These are phyloP conservation scores for Rhynchopsitta pachyrhyncha DNA, from an alignment of 2,113 vertebrate genomes.

Conservation along the genomic window DNA sequence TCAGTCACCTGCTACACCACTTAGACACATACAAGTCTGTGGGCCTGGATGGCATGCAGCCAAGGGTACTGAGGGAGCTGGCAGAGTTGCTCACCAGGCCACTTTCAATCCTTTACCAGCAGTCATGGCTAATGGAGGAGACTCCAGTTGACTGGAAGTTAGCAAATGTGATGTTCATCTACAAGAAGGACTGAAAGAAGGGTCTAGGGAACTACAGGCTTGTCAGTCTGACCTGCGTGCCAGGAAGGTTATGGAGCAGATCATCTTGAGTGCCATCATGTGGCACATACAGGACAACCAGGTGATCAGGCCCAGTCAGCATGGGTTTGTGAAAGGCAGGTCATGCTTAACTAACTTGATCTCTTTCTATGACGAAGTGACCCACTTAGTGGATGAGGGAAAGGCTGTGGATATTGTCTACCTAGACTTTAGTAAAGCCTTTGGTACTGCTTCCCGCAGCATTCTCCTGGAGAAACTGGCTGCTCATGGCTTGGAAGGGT, in stretches of 20 bases:
- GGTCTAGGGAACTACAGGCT: neutral
- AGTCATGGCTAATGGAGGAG: too few relatives aligned
- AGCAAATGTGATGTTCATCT: neutral
- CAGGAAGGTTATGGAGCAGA: rapidly evolving
- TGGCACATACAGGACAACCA: neutral
- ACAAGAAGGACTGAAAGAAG: neutral
- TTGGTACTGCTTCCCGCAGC: neutral
- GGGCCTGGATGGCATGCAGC: too few relatives aligned
- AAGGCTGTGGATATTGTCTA: neutral
- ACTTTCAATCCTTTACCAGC: neutral
- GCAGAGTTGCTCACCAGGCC: neutral
- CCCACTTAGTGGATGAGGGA: neutral
- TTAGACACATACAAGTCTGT: too few relatives aligned
- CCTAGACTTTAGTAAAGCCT: neutral
- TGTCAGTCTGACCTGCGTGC: neutral
- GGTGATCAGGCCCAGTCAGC: neutral
- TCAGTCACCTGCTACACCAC: too few relatives aligned
- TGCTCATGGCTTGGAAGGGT: neutral
- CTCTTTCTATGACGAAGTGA: neutral
- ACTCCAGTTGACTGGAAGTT: neutral
- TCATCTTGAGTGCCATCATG: neutral
- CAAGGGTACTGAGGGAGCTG: neutral
- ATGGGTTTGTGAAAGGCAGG: neutral
- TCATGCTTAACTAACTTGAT: neutral
- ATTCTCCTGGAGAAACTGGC: neutral